Conservation (phyloP, 2,797 vertebrate species). For the Pangasius sanitwongsei region DNA sequence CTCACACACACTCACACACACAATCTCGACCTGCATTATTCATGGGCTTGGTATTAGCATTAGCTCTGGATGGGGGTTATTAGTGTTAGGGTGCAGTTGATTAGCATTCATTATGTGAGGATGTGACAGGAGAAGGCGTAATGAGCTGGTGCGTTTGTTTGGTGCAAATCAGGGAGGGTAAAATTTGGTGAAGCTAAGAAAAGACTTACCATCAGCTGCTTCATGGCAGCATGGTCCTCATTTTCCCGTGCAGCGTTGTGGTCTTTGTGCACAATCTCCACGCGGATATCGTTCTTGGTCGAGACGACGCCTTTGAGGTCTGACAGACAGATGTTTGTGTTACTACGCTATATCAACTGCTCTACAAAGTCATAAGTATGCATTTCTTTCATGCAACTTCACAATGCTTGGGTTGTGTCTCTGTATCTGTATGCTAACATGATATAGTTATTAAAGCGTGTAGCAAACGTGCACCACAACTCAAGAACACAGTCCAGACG, state of each 20-base stretch:
- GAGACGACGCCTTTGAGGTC: constrained; percentile 97
- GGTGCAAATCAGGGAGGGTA: background rate
- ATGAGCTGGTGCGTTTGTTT: constrained; percentile 44
- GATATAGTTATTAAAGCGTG: constrained; percentile 13
- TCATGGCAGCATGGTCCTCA: constrained; percentile 92
- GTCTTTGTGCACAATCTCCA: constrained; percentile 98
- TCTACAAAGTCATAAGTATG: background rate
- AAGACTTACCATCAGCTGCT: constrained; percentile 94
- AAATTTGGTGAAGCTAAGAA: background rate
- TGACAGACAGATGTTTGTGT: constrained; percentile 61
- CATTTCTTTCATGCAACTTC: constrained; percentile 42
- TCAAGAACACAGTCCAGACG: constrained; percentile 62
- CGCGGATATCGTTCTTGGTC: constrained; percentile 95
- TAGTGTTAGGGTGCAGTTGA: constrained; percentile 51
- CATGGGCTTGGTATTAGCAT: constrained; percentile 45
- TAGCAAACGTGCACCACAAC: constrained; percentile 29
- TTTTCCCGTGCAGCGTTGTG: constrained; percentile 87
- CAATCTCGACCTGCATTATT: constrained; percentile 58
- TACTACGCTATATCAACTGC: background rate
- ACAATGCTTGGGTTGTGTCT: background rate
- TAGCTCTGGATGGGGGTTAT: constrained; percentile 53
- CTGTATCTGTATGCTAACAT: constrained; percentile 6
- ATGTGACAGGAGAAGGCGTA: constrained; percentile 50
- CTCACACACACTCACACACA: constrained; percentile 35
- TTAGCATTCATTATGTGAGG: constrained; percentile 61